These are phyloP conservation scores for Sebastes variabilis DNA, from an alignment of 2,797 vertebrate genomes.

Conservation along the genomic window DNA sequence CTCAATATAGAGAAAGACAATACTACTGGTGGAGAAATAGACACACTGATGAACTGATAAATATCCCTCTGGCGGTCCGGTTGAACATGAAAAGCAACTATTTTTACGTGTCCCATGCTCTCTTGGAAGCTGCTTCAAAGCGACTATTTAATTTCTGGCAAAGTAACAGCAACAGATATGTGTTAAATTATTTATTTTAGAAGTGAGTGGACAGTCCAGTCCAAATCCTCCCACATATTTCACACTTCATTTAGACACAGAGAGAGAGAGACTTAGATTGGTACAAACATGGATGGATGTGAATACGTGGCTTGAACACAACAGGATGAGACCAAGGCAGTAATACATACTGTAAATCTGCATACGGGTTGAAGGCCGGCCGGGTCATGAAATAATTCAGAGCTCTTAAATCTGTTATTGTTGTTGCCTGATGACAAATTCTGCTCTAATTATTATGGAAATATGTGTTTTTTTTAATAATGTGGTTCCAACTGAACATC, in stretches of 20 bases:
- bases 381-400: slow-evolving; percentile 8
- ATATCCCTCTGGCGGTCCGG: slow-evolving; percentile 39
- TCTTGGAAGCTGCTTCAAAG: slow-evolving; percentile 27
- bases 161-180: slow-evolving; percentile 22
- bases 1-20: slow-evolving; percentile 53
- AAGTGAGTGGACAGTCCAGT: slow-evolving; percentile 50
- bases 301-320: slow-evolving; percentile 21
- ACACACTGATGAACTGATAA: slow-evolving; percentile 28
- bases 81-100: slow-evolving; percentile 39
- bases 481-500: background rate
- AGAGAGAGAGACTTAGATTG: slow-evolving; percentile 28
- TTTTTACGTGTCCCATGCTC: slow-evolving; percentile 42
- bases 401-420: slow-evolving; percentile 5
- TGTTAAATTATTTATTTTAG: slow-evolving; percentile 52
- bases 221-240: slow-evolving; percentile 72
- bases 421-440: background rate
- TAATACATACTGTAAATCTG: slow-evolving; percentile 13
- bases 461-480: background rate
- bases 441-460: background rate
- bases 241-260: slow-evolving; percentile 61
- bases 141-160: slow-evolving; percentile 40
- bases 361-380: slow-evolving; percentile 13
- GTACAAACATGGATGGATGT: slow-evolving; percentile 32
- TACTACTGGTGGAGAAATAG: slow-evolving; percentile 31
- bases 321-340: slow-evolving; percentile 19